These are phyloP conservation scores for Pachypanchax playfairii DNA, from an alignment of 2,113 vertebrate species.

Conservation along the genomic window DNA sequence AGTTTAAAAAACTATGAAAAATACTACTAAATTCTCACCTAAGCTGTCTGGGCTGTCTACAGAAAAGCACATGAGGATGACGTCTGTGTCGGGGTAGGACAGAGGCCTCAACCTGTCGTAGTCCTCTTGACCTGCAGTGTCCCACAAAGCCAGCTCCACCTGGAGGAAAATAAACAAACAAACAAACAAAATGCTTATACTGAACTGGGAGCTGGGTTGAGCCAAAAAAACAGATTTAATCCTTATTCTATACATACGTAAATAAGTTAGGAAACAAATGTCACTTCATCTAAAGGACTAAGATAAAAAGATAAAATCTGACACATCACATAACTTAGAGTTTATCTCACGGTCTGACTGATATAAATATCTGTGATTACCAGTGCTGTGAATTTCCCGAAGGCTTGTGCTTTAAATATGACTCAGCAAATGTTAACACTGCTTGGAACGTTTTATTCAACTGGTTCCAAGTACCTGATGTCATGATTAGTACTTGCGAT, in stretches of 20 bases:
- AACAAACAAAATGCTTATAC: neutral
- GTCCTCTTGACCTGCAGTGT: slow-evolving; percentile 97
- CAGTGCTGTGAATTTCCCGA: neutral
- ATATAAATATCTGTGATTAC: neutral
- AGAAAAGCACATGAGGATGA: slow-evolving; percentile 99
- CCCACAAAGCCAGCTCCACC: slow-evolving; percentile 98
- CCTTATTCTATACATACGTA: neutral
- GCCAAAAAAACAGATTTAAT: too few species aligned
- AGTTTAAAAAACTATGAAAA: neutral
- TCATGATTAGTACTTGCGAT: neutral
- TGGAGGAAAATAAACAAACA: slow-evolving; percentile 54
- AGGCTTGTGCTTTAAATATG: slow-evolving; percentile 12
- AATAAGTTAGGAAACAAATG: too few species aligned
- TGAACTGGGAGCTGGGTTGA: neutral
- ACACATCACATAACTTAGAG: too few species aligned
- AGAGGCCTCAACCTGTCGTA: slow-evolving; percentile 95
- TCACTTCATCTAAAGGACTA: neutral
- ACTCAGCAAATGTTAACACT: slow-evolving; percentile 1
- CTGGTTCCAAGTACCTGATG: neutral
- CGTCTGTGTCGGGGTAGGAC: slow-evolving; percentile 96
- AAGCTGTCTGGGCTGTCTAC: slow-evolving; percentile 97
- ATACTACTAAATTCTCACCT: slow-evolving; percentile 73
- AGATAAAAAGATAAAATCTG: too few species aligned
- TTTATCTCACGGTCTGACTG: slow-evolving; percentile 3
- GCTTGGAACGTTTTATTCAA: neutral